Base-by-base conservation (phyloP, 2,888 invertebrate species). In the Caprella mutica region DNA sequence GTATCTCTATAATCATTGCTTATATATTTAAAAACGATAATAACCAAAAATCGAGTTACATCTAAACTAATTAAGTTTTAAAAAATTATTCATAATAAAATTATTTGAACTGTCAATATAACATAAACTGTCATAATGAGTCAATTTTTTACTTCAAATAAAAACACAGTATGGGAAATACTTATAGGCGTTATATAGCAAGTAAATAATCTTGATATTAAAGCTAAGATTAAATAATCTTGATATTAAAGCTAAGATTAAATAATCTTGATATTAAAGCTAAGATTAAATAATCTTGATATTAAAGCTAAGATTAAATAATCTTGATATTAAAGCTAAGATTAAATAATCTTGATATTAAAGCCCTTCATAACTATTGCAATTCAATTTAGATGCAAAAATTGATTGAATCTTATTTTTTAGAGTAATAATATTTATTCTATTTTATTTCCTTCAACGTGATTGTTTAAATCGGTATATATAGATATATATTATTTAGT, bases 211-310 rank as follows among this genome's bases (percentile, higher is more conserved):
- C n/a, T n/a, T n/a, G n/a, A n/a, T n/a, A n/a, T n/a, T n/a, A n/a
- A n/a, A n/a, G n/a, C n/a, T n/a, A n/a, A n/a, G n/a, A n/a, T n/a
- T n/a, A n/a, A n/a, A n/a, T n/a, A n/a, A n/a, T n/a, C n/a, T n/a
- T n/a, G n/a, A n/a, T n/a, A n/a, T n/a, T n/a, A 55, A 38, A 42
- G 30, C 40, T 40, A 56, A 40, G n/a, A n/a, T n/a, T n/a, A n/a
- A n/a, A n/a, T n/a, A n/a, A n/a, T n/a, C n/a, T n/a, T n/a, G n/a
- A n/a, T n/a, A n/a, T n/a, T n/a, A n/a, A n/a, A n/a, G n/a, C n/a
- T 43, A 42, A 52, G 42, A 52, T 56, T 40, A 35, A 33, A 52
- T 35, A 43, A 52, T 30, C 43, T 43, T 35, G 30, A 44, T 33
- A 33, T 54, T 38, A n/a, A 17, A 38, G 3, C 19, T 38, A n/a